Conservation (phyloP, 2,113 vertebrate genomes). For the Corvus hawaiiensis region DNA sequence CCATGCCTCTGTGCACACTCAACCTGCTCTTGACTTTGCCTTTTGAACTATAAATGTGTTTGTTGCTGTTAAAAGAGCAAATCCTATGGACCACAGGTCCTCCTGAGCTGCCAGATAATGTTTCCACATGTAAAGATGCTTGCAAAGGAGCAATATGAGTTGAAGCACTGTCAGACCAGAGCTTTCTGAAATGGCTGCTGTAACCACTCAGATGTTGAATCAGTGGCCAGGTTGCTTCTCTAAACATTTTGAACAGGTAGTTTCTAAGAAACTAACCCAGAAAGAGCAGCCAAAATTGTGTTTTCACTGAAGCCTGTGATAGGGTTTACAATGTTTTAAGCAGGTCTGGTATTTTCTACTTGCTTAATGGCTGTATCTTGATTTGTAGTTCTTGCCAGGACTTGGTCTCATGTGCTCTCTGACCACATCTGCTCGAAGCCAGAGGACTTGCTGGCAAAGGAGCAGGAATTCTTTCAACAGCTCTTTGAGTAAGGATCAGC, state of each 20-base stretch:
- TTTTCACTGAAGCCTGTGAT: background rate
- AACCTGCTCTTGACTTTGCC: background rate
- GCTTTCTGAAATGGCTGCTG: background rate
- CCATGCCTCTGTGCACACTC: background rate
- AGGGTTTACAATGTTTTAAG: background rate
- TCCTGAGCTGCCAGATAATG: background rate
- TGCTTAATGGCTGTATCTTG: background rate
- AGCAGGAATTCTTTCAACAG: slow-evolving; percentile 33
- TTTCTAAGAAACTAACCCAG: background rate
- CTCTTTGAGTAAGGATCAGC: slow-evolving; percentile 33
- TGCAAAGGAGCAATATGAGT: background rate
- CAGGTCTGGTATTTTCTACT: background rate
- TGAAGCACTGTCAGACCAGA: background rate
- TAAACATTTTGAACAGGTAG: background rate
- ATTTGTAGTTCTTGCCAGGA: background rate
- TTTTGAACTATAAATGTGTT: background rate
- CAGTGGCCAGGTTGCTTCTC: background rate
- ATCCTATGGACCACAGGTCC: background rate
- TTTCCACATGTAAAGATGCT: background rate
- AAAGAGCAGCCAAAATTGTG: background rate
- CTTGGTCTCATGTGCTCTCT: background rate
- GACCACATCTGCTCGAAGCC: slow-evolving; percentile 24
- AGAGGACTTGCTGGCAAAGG: slow-evolving; percentile 14
- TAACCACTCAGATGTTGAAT: background rate
- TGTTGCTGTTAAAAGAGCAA: background rate